Conservation (phyloP, 1,140 invertebrate genomes). For the Cydia strobilella region DNA sequence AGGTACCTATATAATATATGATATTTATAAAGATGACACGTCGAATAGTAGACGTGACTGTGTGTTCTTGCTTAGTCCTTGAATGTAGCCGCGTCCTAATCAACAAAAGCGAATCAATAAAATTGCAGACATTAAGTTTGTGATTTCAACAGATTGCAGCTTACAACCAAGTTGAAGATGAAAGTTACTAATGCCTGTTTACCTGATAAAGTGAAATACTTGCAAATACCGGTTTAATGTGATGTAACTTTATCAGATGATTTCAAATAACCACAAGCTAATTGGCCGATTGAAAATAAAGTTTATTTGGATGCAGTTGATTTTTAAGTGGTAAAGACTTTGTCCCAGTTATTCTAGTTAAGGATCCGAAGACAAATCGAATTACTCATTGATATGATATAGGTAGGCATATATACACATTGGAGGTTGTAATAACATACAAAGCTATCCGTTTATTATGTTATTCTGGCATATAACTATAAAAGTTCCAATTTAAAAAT, state of each 20-base stretch:
- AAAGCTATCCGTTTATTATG: too few relatives aligned
- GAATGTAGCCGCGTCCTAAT: conserved; percentile 10
- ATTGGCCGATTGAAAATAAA: not conserved
- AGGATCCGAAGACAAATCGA: too few relatives aligned
- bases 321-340: not conserved
- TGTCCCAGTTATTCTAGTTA: too few relatives aligned
- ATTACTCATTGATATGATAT: too few relatives aligned
- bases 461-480: too few relatives aligned
- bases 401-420: too few relatives aligned
- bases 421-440: too few relatives aligned
- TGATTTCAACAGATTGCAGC: conserved; percentile 16
- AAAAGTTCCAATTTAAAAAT: too few relatives aligned
- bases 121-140: conserved; percentile 26
- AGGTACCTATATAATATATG: too few relatives aligned
- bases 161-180: conserved; percentile 21
- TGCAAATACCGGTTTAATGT: conserved; percentile 3
- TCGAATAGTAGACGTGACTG: not conserved
- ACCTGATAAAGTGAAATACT: conserved; percentile 19
- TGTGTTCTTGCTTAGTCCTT: not conserved
- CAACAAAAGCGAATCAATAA: conserved; percentile 19
- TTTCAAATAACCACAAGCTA: not conserved
- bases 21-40: not conserved
- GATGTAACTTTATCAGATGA: not conserved
- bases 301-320: not conserved
- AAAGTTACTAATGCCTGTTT: conserved; percentile 22